Evolutionary conservation across 2,113 vertebrate genomes (phyloP), one percentile per base, ranked within the genome.

Genomic region (Misgurnus anguillicaudatus): DNA sequence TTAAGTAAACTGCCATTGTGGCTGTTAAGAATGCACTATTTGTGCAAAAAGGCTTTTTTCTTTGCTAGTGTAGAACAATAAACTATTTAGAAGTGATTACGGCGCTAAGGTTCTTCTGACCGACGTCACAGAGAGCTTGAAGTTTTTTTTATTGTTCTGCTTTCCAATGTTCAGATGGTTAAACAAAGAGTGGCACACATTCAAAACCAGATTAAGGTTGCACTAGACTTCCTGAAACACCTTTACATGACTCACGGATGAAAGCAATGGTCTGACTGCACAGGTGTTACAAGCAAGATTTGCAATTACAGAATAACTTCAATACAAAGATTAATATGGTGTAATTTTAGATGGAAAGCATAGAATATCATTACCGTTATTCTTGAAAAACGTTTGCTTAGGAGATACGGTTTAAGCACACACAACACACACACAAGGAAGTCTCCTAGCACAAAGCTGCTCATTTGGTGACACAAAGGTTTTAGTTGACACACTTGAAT

Each of bases 401-500:
- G 42, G 42, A 67, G 13, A 17, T 19, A 41, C 36, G 24, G 24
- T 31, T 31, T 31, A 31, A 31, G 24, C 24, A 31, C 24, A 31
- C 24, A 13, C 19, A n/a, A 16, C 11, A 58, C 24, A 38, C 2
- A 75, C 21, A 72, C 57, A 80, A 21, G 17, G n/a, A 47, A 47
- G 62, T 85, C 75, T 85, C 75, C 86, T 77, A 80, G 80, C 85
- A 77, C 70, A 73, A 83, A 85, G 84, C 84, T 80, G 84, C 85
- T 89, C 85, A 87, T 88, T 89, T 83, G 83, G 81, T 80, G 65
- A 80, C 83, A 91, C 89, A 91, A 91, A 90, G 89, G 85, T 83
- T 87, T 88, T 74, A 87, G 84, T 86, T 88, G 86, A 92, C 91
- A 83, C 83, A 87, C 83, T 87, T 88, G 87, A 89, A 91, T 90